Base-by-base conservation (phyloP, 1,140 invertebrate species). In the Apolygus lucorum region DNA sequence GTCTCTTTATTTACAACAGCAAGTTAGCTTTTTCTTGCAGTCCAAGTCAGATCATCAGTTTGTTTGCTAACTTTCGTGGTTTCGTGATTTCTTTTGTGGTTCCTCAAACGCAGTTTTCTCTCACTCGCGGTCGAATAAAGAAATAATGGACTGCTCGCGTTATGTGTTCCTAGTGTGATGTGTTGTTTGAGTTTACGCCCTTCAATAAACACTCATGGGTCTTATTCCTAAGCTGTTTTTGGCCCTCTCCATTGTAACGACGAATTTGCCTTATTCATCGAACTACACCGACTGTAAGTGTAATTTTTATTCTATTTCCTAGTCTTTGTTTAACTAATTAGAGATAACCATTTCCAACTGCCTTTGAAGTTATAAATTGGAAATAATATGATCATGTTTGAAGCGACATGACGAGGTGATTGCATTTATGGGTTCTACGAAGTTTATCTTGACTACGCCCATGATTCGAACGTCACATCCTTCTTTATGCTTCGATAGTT, bases 261-360 rank as follows among this genome's bases (percentile, higher is more conserved):
- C 34, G 21, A 68, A 68, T 21, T n/a, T 54, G 17, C 49, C 49
- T 1, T 26, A 22, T 13, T 49, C 34, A 17, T 52, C 67, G 11
- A 34, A 68, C 49, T 68, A 68, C 49, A 52, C 21, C 2, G 49
- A 68, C n/a, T 68, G 67, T 68, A 68, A 68, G 67, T 68, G 1
- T 34, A 29, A 22, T 25, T 34, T 42, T 34, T 34, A n/a, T 42
- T 1, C 22, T 28, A 52, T n/a, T n/a, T n/a, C n/a, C n/a, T n/a
- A n/a, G n/a, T n/a, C n/a, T n/a, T n/a, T n/a, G 27, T 52, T 14
- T 52, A 8, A 26, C 67, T 68, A 17, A 25, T 21, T 52, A 14
- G 26, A 28, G 34, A 67, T 67, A 24, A 21, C n/a, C n/a, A n/a
- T n/a, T 67, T 28, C 34, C 34, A 1, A 67, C 2, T 2, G 24